Percentiles rank a stretch among this genome's conserved stretches.
These are phyloP conservation scores for Artibeus jamaicensis DNA, from an alignment of 2,797 vertebrate genomes.

Conservation along the genomic window DNA sequence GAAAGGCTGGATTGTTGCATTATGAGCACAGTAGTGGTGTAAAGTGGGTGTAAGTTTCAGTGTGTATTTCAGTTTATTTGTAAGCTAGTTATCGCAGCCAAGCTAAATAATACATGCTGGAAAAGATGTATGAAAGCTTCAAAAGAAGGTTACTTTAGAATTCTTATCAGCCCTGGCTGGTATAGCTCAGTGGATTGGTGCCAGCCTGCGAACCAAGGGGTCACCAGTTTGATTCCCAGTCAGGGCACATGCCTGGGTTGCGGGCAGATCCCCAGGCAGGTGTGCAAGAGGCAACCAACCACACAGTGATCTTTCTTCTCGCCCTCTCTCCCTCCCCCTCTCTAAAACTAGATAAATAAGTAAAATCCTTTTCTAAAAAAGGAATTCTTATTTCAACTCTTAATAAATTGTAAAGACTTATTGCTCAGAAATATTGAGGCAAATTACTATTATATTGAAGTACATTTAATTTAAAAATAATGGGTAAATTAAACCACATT, in stretches of 20 bases:
- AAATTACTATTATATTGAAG: not conserved
- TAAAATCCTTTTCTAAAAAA: too few relatives aligned
- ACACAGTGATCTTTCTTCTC: too few relatives aligned
- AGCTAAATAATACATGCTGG: not conserved
- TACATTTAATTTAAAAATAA: not conserved
- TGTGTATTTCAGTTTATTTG: not conserved
- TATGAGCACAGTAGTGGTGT: not conserved
- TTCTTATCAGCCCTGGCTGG: not conserved
- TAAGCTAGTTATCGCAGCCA: not conserved
- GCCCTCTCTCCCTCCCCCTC: too few relatives aligned
- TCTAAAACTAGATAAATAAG: too few relatives aligned
- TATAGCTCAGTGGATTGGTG: too few relatives aligned
- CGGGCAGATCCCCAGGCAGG: too few relatives aligned
- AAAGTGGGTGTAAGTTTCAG: not conserved
- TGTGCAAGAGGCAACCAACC: too few relatives aligned
- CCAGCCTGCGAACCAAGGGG: too few relatives aligned
- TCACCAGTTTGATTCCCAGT: too few relatives aligned
- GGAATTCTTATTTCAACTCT: not conserved
- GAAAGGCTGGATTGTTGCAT: not conserved
- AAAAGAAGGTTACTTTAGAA: not conserved
- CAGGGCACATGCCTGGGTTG: too few relatives aligned
- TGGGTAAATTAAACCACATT: not conserved
- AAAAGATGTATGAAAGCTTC: not conserved
- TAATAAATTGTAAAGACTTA: slow-evolving; percentile 9
- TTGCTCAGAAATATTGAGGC: not conserved